Conservation (phyloP, 2,888 invertebrate species). For the Mamestra brassicae region DNA sequence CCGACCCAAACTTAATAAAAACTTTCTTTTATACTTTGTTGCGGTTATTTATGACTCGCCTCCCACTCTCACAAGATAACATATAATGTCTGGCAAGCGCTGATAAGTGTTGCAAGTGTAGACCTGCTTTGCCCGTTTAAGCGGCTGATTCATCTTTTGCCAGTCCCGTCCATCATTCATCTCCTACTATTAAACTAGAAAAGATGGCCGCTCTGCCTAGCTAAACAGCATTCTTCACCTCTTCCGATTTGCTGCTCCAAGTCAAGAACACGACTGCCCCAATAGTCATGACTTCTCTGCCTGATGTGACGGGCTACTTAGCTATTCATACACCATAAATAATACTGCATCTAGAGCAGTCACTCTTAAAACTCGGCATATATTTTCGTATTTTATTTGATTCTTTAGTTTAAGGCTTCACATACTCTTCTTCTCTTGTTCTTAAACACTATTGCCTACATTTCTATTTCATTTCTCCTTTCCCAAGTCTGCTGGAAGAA, state of each 20-base stretch:
- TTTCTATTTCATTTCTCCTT: too few relatives aligned
- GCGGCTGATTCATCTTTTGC: background rate
- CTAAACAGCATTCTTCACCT: background rate
- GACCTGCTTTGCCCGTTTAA: background rate
- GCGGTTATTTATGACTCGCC: background rate
- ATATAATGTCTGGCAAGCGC: background rate
- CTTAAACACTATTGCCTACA: too few relatives aligned
- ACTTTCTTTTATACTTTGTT: slow-evolving; percentile 31
- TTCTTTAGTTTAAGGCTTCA: too few relatives aligned
- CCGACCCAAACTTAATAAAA: background rate
- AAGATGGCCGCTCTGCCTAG: background rate
- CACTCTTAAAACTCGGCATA: background rate
- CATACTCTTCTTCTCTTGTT: too few relatives aligned
- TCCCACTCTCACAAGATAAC: background rate
- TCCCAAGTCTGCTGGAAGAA: too few relatives aligned
- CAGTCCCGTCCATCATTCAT: background rate
- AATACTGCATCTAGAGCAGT: background rate
- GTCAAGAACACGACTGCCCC: background rate
- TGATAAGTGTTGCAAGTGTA: slow-evolving; percentile 5
- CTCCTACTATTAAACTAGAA: background rate
- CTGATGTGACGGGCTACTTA: background rate
- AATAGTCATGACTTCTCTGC: background rate
- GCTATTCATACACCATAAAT: background rate
- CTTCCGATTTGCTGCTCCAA: background rate
- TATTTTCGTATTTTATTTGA: too few relatives aligned